These are phyloP conservation scores for Rapana venosa DNA, from an alignment of 2,888 invertebrate genomes.

Conservation along the genomic window DNA sequence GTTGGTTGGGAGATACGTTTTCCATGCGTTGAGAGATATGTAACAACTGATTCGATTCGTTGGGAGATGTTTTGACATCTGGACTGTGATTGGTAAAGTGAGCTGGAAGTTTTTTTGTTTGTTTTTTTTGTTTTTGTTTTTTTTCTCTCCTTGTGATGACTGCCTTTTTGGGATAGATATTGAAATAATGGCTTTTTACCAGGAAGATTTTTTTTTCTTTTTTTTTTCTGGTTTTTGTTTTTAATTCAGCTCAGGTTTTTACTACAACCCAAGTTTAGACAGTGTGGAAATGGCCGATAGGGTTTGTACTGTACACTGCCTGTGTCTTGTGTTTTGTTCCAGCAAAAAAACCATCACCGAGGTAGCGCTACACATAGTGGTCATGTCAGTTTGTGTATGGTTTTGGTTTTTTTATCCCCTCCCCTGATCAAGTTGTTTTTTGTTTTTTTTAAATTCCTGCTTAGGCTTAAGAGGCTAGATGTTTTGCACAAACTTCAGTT, in stretches of 20 bases:
- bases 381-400: background rate
- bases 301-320: background rate
- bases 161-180: background rate
- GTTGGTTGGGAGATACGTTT: background rate
- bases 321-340: background rate
- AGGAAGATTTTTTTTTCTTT: background rate
- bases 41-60: background rate
- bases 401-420: background rate
- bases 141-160: background rate
- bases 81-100: slow-evolving; percentile 2
- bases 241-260: background rate
- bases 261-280: background rate
- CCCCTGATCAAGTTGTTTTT: background rate
- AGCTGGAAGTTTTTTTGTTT: too few species aligned
- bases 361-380: too few species aligned
- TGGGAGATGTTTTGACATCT: background rate
- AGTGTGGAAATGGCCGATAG: slow-evolving; percentile 23
- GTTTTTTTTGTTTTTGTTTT: background rate
- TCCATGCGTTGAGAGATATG: background rate
- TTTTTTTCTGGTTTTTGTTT: background rate
- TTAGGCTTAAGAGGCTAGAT: background rate
- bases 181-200: background rate
- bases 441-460: background rate
- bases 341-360: background rate
- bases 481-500: background rate